Percentiles rank a stretch among this genome's conserved stretches.
These are phyloP conservation scores for Pemphredon lugubris DNA, from an alignment of 2,888 invertebrate species.

Conservation along the genomic window DNA sequence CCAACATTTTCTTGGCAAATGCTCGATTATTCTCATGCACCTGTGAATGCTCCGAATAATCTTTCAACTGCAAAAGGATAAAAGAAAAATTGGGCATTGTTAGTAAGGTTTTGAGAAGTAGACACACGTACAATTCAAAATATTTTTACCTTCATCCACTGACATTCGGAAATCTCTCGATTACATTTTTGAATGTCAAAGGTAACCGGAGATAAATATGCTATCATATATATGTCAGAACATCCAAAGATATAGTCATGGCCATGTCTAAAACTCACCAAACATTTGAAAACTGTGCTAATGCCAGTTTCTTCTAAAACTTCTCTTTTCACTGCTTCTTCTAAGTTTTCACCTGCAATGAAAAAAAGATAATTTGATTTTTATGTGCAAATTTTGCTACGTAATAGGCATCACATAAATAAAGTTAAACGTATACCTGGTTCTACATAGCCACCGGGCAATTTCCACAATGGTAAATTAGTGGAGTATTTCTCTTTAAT, in stretches of 20 bases:
- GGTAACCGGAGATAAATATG: slow-evolving; percentile 86
- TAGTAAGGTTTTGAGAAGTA: slow-evolving; percentile 1
- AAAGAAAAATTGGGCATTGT: neutral
- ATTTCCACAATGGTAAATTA: slow-evolving; percentile 85
- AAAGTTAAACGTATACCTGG: slow-evolving; percentile 82
- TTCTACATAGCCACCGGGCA: slow-evolving; percentile 96
- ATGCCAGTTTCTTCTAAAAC: slow-evolving; percentile 95
- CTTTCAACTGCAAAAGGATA: slow-evolving; percentile 80
- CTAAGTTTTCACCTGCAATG: slow-evolving; percentile 89
- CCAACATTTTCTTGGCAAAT: slow-evolving; percentile 86
- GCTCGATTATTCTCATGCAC: slow-evolving; percentile 88
- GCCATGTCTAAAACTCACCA: slow-evolving; percentile 90
- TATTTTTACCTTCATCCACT: slow-evolving; percentile 89
- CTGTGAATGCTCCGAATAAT: slow-evolving; percentile 87
- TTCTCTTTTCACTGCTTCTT: slow-evolving; percentile 92
- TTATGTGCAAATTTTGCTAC: too few relatives aligned
- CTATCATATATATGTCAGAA: slow-evolving; percentile 93
- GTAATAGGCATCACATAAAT: neutral
- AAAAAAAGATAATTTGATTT: neutral
- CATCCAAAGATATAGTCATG: slow-evolving; percentile 90
- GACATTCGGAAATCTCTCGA: slow-evolving; percentile 89
- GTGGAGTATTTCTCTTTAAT: slow-evolving; percentile 87
- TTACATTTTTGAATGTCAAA: slow-evolving; percentile 86
- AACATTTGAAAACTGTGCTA: slow-evolving; percentile 87
- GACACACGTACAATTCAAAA: neutral